Conservation (phyloP, 1,140 invertebrate species). For the Drosophila yakuba region DNA sequence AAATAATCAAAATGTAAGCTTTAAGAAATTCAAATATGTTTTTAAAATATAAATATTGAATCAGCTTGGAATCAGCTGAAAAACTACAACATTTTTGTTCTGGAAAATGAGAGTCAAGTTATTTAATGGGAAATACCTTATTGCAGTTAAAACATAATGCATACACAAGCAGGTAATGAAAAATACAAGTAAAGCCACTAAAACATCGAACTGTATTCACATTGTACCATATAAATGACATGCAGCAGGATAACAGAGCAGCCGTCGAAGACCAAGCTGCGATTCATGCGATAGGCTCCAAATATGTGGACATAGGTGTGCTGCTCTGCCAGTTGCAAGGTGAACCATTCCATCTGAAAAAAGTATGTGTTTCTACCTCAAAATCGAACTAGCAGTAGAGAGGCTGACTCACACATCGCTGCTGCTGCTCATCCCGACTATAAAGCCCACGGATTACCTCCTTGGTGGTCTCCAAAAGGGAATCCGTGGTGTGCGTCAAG, state of each 20-base stretch:
- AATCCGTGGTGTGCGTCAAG: constrained; percentile 9
- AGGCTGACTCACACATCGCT: constrained; percentile 28
- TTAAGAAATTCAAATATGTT: neutral
- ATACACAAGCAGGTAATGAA: too few species aligned
- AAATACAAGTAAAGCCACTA: neutral
- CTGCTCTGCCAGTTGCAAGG: constrained; percentile 39
- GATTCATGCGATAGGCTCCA: constrained; percentile 34
- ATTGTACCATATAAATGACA: constrained; percentile 51
- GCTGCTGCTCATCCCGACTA: neutral
- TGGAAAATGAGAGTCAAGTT: too few species aligned
- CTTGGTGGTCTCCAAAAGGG: constrained; percentile 6
- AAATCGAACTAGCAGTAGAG: neutral
- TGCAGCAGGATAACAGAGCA: constrained; percentile 29
- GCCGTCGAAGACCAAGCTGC: constrained; percentile 19
- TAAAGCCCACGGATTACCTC: neutral
- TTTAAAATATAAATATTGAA: neutral
- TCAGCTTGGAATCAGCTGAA: neutral
- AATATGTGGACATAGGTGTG: constrained; percentile 32
- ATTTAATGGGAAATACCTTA: too few species aligned
- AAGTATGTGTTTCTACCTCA: too few species aligned
- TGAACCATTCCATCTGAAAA: constrained; percentile 42
- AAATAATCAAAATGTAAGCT: constrained; percentile 3
- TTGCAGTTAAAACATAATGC: too few species aligned
- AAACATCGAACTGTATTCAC: constrained; percentile 29
- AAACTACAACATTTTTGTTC: too few species aligned